Conservation (phyloP, 2,888 invertebrate species). For the Artemia sp. region DNA sequence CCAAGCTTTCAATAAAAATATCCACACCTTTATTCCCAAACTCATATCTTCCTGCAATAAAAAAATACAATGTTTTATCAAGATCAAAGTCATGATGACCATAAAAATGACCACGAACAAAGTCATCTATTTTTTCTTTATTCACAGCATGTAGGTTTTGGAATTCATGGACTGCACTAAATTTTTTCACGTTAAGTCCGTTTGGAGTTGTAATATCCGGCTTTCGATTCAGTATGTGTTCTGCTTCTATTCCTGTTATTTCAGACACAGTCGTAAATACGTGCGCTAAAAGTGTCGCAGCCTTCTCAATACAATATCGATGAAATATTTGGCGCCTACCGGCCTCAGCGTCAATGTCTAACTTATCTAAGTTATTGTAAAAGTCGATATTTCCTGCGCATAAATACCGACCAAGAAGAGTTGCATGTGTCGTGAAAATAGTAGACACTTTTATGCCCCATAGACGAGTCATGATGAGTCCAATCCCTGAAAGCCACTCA, state of each 20-base stretch:
- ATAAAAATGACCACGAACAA: slow-evolving; percentile 93
- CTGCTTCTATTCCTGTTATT: slow-evolving; percentile 80
- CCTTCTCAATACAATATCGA: slow-evolving; percentile 90
- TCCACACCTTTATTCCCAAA: slow-evolving; percentile 98
- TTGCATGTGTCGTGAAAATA: slow-evolving; percentile 97
- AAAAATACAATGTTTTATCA: slow-evolving; percentile 95
- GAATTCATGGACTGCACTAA: slow-evolving; percentile 95
- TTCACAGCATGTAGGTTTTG: slow-evolving; percentile 92
- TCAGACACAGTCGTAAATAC: slow-evolving; percentile 96
- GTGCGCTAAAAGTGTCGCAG: slow-evolving; percentile 76
- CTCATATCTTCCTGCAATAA: slow-evolving; percentile 96
- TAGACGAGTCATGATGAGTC: slow-evolving; percentile 67
- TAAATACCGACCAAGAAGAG: slow-evolving; percentile 82
- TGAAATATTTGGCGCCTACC: slow-evolving; percentile 98
- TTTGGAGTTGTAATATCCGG: slow-evolving; percentile 94
- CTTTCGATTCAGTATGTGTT: slow-evolving; percentile 79
- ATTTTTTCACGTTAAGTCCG: slow-evolving; percentile 94
- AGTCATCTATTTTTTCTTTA: slow-evolving; percentile 95
- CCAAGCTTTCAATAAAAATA: slow-evolving; percentile 89
- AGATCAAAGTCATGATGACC: slow-evolving; percentile 97
- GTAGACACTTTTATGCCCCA: slow-evolving; percentile 78
- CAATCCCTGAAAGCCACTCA: slow-evolving; percentile 96
- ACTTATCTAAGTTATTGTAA: slow-evolving; percentile 86
- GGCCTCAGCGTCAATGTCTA: slow-evolving; percentile 88
- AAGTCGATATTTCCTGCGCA: slow-evolving; percentile 98